Percentiles rank a stretch among this genome's conserved stretches.
phyloP scores from a whole-genome alignment of 2,113 vertebrate species.

The Stomatorhinus ivindoensis region DNA sequence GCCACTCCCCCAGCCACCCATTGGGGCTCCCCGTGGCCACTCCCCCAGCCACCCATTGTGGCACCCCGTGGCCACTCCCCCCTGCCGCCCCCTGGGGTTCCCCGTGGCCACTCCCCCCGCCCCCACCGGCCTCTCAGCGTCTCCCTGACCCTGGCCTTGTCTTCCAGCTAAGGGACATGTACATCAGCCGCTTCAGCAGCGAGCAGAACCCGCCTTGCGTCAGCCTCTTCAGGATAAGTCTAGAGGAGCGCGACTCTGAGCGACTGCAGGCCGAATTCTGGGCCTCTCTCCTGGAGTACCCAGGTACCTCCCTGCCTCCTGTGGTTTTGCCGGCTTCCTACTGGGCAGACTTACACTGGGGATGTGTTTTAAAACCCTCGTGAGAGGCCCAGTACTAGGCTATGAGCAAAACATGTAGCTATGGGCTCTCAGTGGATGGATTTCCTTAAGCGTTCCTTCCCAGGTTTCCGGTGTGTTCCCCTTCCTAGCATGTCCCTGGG shows the following conservation, averaged over 20 bases:
- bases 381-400: not conserved
- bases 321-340: not conserved
- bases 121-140: not conserved
- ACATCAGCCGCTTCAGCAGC: conserved; percentile 72
- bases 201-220: conserved; percentile 66
- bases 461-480: not conserved
- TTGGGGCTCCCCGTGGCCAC: not conserved
- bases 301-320: conserved; percentile 46
- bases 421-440: not conserved
- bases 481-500: conserved; percentile 58
- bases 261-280: conserved; percentile 69
- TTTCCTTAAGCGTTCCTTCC: not conserved
- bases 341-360: not conserved
- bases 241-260: conserved; percentile 52
- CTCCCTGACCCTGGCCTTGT: not conserved
- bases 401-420: not conserved
- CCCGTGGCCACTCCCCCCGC: no score
- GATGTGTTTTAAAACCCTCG: not conserved
- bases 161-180: conserved; percentile 70
- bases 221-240: conserved; percentile 66
- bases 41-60: not conserved
- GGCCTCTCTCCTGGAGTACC: conserved; percentile 75
- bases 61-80: not conserved
- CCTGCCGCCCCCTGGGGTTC: not conserved
- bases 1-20: not conserved